A percentile compares a stretch with the other conserved stretches of the same genome.
Conservation (phyloP, 2,797 vertebrate species). For the Choloepus didactylus region DNA sequence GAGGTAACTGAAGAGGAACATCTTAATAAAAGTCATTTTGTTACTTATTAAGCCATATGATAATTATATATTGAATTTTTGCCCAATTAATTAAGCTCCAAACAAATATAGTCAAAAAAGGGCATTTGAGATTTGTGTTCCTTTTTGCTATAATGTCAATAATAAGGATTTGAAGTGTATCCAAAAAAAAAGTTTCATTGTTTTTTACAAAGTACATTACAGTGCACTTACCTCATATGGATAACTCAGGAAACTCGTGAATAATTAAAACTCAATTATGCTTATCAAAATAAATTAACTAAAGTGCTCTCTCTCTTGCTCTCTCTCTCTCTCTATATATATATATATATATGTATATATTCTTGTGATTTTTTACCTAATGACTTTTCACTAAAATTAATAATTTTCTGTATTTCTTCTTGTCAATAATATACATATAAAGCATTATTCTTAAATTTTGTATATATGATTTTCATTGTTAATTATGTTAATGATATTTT, state of each 20-base stretch:
- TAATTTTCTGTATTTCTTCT: slow-evolving; percentile 13
- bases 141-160: slow-evolving; percentile 17
- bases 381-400: background rate
- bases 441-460: background rate
- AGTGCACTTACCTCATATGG: background rate
- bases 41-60: background rate
- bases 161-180: background rate
- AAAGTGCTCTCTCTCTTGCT: background rate
- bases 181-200: background rate
- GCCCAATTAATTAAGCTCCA: background rate
- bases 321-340: too few species aligned
- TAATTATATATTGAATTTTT: background rate
- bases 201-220: background rate
- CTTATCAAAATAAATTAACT: slow-evolving; percentile 37
- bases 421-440: background rate
- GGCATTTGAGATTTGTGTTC: background rate
- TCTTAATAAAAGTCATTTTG: background rate
- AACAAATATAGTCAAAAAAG: background rate
- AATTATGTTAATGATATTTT: background rate
- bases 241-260: slow-evolving; percentile 53
- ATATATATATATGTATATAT: background rate
- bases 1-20: background rate
- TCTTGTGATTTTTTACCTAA: background rate
- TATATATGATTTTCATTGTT: background rate
- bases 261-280: slow-evolving; percentile 67